Conservation (phyloP, 2,797 vertebrate genomes). For the Tokudaia muenninki region DNA sequence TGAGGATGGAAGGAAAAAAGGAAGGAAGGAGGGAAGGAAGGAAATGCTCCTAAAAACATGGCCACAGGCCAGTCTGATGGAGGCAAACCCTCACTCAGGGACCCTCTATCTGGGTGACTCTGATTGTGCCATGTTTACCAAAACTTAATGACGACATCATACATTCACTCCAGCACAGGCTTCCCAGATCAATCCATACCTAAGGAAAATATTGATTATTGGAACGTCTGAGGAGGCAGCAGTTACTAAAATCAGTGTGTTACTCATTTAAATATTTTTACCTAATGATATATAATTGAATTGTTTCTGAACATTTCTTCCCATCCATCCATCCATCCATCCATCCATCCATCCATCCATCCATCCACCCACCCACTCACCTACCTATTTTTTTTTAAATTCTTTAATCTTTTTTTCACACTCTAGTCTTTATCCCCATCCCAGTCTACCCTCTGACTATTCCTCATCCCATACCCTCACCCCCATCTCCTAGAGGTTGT, state of each 20-base stretch:
- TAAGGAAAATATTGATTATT: conserved; percentile 20
- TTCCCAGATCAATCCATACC: background rate
- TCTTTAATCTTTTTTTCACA: background rate
- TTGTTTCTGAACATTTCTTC: conserved; percentile 63
- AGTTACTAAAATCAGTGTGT: background rate
- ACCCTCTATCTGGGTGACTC: background rate
- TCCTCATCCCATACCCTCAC: background rate
- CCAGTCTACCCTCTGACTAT: background rate
- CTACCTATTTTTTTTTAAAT: background rate
- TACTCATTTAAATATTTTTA: conserved; percentile 56
- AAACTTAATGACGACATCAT: background rate
- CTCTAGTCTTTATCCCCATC: background rate
- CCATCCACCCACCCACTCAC: no score
- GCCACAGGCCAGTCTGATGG: background rate
- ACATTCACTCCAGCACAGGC: background rate
- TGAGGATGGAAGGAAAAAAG: background rate
- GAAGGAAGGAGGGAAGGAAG: background rate
- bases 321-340: background rate
- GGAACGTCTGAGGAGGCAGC: background rate
- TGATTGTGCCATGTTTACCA: background rate
- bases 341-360: background rate
- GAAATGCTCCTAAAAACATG: background rate
- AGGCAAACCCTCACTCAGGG: background rate
- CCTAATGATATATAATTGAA: background rate
- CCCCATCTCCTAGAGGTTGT: background rate